phyloP scores from a whole-genome alignment of 53 echinoderm and acorn worm genomes.

The Patiria pectinifera region DNA sequence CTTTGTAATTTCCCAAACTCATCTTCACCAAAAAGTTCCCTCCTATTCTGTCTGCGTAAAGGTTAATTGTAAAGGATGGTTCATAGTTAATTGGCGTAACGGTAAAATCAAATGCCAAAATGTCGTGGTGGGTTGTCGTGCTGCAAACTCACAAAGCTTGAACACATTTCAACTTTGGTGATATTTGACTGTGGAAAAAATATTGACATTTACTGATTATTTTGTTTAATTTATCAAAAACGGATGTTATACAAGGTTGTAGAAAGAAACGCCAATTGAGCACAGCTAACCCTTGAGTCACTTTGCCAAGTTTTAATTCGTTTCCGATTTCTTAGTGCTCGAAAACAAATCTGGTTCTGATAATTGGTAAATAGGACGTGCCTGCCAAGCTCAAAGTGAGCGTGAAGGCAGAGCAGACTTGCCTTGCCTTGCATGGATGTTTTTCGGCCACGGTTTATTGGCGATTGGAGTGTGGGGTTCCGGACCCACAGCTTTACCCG shows the following conservation, averaged over 20 bases:
- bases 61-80: too few relatives aligned
- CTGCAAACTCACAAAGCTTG: not conserved
- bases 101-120: too few relatives aligned
- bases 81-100: too few relatives aligned
- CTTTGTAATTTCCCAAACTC: too few relatives aligned
- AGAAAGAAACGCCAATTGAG: not conserved
- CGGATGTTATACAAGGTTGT: not conserved
- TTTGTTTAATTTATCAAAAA: not conserved
- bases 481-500: not conserved
- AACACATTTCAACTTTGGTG: not conserved
- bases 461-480: slow-evolving; percentile 6
- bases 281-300: slow-evolving; percentile 16
- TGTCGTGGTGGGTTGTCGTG: too few relatives aligned
- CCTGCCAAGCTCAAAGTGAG: slow-evolving; percentile 26
- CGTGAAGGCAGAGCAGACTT: slow-evolving; percentile 12
- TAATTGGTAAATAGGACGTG: slow-evolving; percentile 29
- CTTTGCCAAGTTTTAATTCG: not conserved
- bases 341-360: not conserved
- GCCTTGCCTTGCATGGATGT: slow-evolving; percentile 39
- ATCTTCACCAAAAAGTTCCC: too few relatives aligned
- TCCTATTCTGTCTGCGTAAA: too few relatives aligned
- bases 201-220: not conserved
- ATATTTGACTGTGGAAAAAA: not conserved
- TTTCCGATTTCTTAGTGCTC: not conserved
- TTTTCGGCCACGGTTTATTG: slow-evolving; percentile 20